A percentile compares a stretch with the other conserved stretches of the same genome.
Conservation (phyloP, 2,113 vertebrate genomes). For the Leucoraja erinaceus region DNA sequence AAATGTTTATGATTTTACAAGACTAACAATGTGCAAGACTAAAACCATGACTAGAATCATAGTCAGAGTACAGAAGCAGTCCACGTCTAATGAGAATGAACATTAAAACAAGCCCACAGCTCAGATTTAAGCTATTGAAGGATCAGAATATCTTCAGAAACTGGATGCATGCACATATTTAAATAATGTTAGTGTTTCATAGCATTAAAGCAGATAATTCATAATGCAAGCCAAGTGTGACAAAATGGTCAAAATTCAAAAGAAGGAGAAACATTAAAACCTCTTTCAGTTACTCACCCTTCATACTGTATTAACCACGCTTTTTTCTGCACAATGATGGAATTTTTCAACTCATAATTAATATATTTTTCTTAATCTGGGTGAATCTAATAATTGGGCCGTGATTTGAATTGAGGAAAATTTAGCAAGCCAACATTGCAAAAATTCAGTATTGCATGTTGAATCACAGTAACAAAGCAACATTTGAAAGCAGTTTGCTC, state of each 20-base stretch:
- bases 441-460: not conserved
- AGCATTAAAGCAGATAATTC: not conserved
- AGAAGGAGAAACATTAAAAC: not conserved
- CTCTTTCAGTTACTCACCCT: conserved; percentile 15
- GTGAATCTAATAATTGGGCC: not conserved
- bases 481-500: not conserved
- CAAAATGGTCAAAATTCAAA: not conserved
- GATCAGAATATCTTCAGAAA: conserved; percentile 9
- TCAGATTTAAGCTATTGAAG: not conserved
- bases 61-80: too few species aligned
- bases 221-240: not conserved
- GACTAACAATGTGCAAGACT: not conserved
- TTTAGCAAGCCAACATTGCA: conserved; percentile 18
- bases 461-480: not conserved
- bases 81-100: not conserved
- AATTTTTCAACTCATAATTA: conserved; percentile 11
- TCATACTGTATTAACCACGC: conserved; percentile 18
- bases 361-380: not conserved
- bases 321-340: conserved; percentile 10
- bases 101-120: not conserved
- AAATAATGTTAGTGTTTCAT: conserved; percentile 10
- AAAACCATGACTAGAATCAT: too few species aligned
- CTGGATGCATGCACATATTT: not conserved
- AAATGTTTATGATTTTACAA: too few species aligned
- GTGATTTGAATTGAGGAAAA: not conserved